Evolutionary conservation across 2,888 invertebrate genomes (phyloP).

Genomic region (Helicoverpa assulta): DNA sequence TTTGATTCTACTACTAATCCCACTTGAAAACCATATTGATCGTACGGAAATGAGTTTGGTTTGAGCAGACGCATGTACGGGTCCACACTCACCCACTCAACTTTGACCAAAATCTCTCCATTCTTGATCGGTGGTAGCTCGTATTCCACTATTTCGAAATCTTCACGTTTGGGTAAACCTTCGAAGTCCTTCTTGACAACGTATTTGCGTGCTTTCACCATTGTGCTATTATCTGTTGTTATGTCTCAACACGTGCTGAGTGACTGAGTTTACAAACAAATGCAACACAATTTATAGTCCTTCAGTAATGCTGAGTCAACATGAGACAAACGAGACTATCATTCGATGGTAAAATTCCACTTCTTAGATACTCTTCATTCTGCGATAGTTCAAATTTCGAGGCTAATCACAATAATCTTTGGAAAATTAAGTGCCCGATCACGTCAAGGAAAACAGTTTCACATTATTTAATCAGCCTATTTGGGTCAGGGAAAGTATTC

Average conservation of each 20-base stretch:
- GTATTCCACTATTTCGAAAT: slow-evolving; percentile 91
- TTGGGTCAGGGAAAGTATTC: no score
- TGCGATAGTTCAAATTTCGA: no score
- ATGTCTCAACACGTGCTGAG: slow-evolving; percentile 7
- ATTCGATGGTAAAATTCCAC: no score
- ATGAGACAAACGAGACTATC: neutral
- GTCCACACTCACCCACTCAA: slow-evolving; percentile 59
- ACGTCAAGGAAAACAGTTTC: no score
- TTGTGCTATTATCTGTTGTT: slow-evolving; percentile 54
- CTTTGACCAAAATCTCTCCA: slow-evolving; percentile 76
- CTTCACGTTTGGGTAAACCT: slow-evolving; percentile 89
- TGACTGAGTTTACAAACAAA: slow-evolving; percentile 40
- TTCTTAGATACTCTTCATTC: no score
- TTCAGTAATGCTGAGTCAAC: neutral
- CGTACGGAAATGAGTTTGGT: slow-evolving; percentile 64
- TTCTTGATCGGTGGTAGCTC: slow-evolving; percentile 78
- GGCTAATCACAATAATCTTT: no score
- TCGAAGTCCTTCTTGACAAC: slow-evolving; percentile 86
- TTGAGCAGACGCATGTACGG: neutral
- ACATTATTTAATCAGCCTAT: no score
- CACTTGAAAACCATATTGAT: slow-evolving; percentile 72
- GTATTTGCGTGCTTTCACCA: slow-evolving; percentile 86
- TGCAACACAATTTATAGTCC: slow-evolving; percentile 16
- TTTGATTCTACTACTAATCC: slow-evolving; percentile 90
- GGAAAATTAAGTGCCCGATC: no score